A percentile compares a stretch with the other conserved stretches of the same genome.
phyloP scores from a whole-genome alignment of 1,140 invertebrate genomes.

The Plectrocnemia conspersa region DNA sequence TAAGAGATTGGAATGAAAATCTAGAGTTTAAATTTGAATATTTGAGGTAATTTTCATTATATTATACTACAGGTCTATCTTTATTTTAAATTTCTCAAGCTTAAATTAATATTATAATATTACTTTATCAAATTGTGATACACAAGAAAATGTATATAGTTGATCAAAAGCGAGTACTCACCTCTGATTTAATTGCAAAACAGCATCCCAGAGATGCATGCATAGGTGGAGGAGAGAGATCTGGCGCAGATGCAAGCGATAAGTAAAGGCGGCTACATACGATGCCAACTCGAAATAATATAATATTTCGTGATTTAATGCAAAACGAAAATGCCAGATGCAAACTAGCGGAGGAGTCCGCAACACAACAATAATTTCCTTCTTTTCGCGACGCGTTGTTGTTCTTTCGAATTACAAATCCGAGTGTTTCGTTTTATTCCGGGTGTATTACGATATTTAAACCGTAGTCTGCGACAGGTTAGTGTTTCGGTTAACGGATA shows the following conservation, averaged over 20 bases:
- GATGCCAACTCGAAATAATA: slow-evolving; percentile 31
- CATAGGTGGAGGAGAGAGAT: no score
- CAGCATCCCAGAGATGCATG: no score
- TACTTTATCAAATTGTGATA: no score
- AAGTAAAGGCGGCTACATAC: slow-evolving; percentile 19
- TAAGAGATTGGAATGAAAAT: not conserved
- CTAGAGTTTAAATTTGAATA: not conserved
- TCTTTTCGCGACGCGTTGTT: not conserved
- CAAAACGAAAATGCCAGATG: slow-evolving; percentile 35
- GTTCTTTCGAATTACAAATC: not conserved
- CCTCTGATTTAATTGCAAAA: no score
- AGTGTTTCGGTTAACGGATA: slow-evolving; percentile 18
- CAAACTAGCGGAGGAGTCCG: slow-evolving; percentile 21
- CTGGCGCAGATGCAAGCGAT: slow-evolving; percentile 16
- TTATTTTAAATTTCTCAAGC: no score
- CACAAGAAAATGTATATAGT: no score
- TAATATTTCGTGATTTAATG: slow-evolving; percentile 35
- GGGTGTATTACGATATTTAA: slow-evolving; percentile 23
- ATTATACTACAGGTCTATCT: not conserved
- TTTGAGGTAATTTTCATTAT: not conserved
- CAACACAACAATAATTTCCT: slow-evolving; percentile 24
- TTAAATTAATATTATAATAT: no score
- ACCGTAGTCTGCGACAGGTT: slow-evolving; percentile 9
- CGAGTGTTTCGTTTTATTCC: not conserved
- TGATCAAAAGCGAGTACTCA: no score